Percentiles rank a stretch among this genome's conserved stretches.
Conservation (phyloP, 2,888 invertebrate genomes). For the Cephus nigrinus region DNA sequence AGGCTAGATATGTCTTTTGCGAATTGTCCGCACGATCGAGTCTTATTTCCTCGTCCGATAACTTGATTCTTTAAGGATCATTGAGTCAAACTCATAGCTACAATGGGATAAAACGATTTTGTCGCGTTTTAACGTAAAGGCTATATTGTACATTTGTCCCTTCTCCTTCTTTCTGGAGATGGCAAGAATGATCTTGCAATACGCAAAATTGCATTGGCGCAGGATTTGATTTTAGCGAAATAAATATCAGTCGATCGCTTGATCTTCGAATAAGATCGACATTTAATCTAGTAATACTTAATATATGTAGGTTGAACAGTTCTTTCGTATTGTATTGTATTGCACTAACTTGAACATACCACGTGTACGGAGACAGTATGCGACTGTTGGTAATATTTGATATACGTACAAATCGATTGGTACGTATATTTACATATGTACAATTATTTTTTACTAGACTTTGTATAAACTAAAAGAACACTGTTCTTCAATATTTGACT, state of each 20-base stretch:
- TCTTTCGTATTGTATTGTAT: not conserved
- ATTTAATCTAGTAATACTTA: constrained; percentile 21
- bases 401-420: constrained; percentile 19
- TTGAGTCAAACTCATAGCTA: not conserved
- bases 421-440: constrained; percentile 5
- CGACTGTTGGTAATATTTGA: constrained; percentile 12
- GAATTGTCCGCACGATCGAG: not conserved
- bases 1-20: not conserved
- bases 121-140: not conserved
- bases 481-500: constrained; percentile 70
- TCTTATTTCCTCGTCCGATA: not conserved
- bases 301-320: constrained; percentile 24
- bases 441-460: not conserved
- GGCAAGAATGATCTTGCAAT: not conserved
- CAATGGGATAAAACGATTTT: not conserved
- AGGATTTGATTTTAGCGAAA: not conserved
- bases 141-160: not conserved
- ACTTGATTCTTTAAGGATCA: not conserved
- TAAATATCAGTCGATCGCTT: not conserved
- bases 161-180: not conserved
- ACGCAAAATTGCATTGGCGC: not conserved
- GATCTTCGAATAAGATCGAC: not conserved
- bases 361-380: constrained; percentile 22
- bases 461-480: constrained; percentile 9
- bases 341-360: constrained; percentile 20